Evolutionary conservation across 92 coral and sea anemone species (phyloP), one percentile per base, ranked within the genome.

Genomic region (Bergia sp.): DNA sequence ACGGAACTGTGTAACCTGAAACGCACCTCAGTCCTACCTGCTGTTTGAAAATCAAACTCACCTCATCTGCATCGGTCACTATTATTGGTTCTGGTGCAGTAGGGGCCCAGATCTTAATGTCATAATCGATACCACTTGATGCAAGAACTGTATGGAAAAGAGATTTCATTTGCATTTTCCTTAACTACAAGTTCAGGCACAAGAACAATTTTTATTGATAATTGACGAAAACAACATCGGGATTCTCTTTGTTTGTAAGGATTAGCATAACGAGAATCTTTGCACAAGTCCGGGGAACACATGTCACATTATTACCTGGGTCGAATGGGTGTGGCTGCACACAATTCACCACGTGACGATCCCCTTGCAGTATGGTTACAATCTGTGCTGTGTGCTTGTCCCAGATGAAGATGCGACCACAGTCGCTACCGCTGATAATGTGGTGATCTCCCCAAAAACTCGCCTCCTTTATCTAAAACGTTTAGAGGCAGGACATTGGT

Each of bases 381-480:
- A 97, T 88, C 82, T 97, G 98, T 73, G 96, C 93, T 11, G 92
- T 97, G 88, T 97, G 85, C 85, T 93, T 97, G 89, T 96, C 95
- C 99, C 99, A 97, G 53, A 97, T 86, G 74, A 97, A 97, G 85
- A 97, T 97, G 39, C 99, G 94, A 77, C 99, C 99, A 83, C 99
- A 97, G 80, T 97, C 99, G 82, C 99, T 97, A 44, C 99, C 99
- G 55, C 99, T 97, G 85, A 97, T 82, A 44, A 97, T 86, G 84
- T 87, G 95, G 41, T 91, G 92, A 45, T 97, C 96, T 4, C 99
- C 99, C 98, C 98, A 97, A 84, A 97, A 97, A 39, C 90, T 91
- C 1, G 99, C 99, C 80, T 97, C 99, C 61, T 97, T 97, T 73
- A 97, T 97, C 99, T 97, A 88, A 75, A 18, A 50, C 7, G 87